Percentiles rank a stretch among this genome's conserved stretches.
Evolutionary conservation across 1,140 invertebrate genomes (phyloP).

Genomic region (Holotrichia oblita): DNA sequence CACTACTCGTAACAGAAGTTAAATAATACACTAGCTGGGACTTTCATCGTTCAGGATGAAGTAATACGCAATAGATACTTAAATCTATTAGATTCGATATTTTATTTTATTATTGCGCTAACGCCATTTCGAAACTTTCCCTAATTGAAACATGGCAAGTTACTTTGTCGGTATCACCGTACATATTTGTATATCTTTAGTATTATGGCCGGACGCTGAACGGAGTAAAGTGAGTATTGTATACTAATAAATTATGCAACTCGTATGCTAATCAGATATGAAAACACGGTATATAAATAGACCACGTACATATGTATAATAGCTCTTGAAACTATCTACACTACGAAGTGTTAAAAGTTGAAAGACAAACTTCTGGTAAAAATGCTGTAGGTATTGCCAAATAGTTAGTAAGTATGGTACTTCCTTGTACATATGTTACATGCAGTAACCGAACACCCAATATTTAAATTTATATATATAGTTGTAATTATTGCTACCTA

Average conservation of each 20-base stretch:
- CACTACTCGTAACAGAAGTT: no score
- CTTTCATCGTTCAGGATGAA: no score
- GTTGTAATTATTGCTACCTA: no score
- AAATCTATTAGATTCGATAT: conserved; percentile 15
- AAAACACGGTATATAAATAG: conserved; percentile 25
- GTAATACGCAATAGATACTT: background rate
- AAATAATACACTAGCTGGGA: no score
- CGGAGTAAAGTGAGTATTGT: conserved; percentile 10
- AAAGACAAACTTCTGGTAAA: background rate
- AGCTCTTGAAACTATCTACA: background rate
- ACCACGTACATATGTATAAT: background rate
- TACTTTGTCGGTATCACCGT: conserved; percentile 18
- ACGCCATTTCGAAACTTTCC: conserved; percentile 25
- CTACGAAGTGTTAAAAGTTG: background rate
- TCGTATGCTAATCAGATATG: conserved; percentile 31
- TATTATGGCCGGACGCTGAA: conserved; percentile 9
- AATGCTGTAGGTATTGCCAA: background rate
- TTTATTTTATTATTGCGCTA: conserved; percentile 13
- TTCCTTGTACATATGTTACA: background rate
- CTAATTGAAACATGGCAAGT: conserved; percentile 25
- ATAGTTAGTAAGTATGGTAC: background rate
- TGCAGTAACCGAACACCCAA: no score
- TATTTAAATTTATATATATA: no score
- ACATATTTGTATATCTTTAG: conserved; percentile 28
- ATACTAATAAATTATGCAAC: conserved; percentile 26